A percentile compares a stretch with the other conserved stretches of the same genome.
phyloP scores from a whole-genome alignment of 2,888 invertebrate genomes.

The Mythimna lalbum region DNA sequence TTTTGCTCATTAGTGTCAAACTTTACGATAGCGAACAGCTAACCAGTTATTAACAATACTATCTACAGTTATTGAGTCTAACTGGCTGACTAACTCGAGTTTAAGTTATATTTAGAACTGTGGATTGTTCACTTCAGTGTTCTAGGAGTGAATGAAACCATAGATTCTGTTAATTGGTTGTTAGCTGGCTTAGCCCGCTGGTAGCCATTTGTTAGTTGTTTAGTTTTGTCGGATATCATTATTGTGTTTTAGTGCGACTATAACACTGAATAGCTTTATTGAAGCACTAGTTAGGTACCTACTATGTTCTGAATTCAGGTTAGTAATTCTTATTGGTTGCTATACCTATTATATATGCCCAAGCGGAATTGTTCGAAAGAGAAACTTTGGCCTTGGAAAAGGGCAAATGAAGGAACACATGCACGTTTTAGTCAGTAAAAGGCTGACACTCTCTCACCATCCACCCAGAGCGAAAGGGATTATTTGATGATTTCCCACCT shows the following conservation, averaged over 20 bases:
- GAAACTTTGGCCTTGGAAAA: no score
- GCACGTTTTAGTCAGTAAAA: not conserved
- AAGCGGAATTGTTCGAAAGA: no score
- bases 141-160: constrained; percentile 49
- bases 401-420: not conserved
- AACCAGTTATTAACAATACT: constrained; percentile 71
- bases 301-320: not conserved
- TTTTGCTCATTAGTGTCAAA: constrained; percentile 78
- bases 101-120: constrained; percentile 49
- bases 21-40: constrained; percentile 73
- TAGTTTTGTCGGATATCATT: constrained; percentile 8
- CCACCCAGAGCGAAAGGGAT: not conserved
- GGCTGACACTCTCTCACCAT: not conserved
- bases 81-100: constrained; percentile 53
- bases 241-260: constrained; percentile 23
- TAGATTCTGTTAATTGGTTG: constrained; percentile 54
- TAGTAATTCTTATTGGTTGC: not conserved
- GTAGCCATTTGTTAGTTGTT: constrained; percentile 28
- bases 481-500: not conserved
- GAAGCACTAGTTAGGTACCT: constrained; percentile 12
- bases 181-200: constrained; percentile 27
- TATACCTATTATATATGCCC: no score
- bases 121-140: constrained; percentile 44
- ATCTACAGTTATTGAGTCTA: constrained; percentile 62
- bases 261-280: constrained; percentile 28